phyloP scores from a whole-genome alignment of 2,888 invertebrate species.

The Acleris holmiana region DNA sequence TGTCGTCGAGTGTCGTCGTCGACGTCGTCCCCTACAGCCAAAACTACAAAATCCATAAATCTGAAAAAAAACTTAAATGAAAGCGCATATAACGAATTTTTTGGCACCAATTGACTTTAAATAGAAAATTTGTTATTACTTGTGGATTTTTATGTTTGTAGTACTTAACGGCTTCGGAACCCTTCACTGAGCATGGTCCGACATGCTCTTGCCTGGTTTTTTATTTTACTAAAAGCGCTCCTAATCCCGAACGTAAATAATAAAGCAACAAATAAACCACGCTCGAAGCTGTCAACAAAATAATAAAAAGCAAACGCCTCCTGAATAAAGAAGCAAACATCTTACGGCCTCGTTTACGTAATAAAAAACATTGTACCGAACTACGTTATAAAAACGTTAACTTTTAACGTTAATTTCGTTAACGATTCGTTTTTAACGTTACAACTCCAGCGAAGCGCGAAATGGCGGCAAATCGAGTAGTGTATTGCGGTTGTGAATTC shows the following conservation, averaged over 20 bases:
- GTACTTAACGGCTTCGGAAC: too few species aligned
- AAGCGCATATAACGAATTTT: too few species aligned
- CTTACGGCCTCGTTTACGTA: slow-evolving; percentile 32
- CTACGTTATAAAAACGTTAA: slow-evolving; percentile 39
- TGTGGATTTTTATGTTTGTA: too few species aligned
- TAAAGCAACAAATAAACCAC: slow-evolving; percentile 32
- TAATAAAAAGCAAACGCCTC: slow-evolving; percentile 29
- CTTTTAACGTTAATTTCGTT: slow-evolving; percentile 42
- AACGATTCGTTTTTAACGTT: slow-evolving; percentile 43
- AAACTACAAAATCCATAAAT: too few species aligned
- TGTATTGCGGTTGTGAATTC: slow-evolving; percentile 20
- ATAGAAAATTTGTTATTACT: too few species aligned
- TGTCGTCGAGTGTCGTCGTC: too few species aligned
- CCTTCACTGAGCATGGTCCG: too few species aligned
- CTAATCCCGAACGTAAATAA: slow-evolving; percentile 22
- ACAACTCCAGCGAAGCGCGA: slow-evolving; percentile 35
- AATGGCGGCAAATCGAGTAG: slow-evolving; percentile 23
- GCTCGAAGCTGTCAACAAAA: slow-evolving; percentile 35
- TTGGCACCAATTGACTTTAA: too few species aligned
- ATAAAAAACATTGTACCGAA: slow-evolving; percentile 39
- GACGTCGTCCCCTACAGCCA: too few species aligned
- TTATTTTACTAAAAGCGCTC: slow-evolving; percentile 23
- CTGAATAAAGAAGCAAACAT: slow-evolving; percentile 34
- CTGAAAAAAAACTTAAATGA: too few species aligned
- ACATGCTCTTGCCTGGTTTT: too few species aligned